phyloP scores from a whole-genome alignment of 2,113 vertebrate species.

The Phoxinus phoxinus region DNA sequence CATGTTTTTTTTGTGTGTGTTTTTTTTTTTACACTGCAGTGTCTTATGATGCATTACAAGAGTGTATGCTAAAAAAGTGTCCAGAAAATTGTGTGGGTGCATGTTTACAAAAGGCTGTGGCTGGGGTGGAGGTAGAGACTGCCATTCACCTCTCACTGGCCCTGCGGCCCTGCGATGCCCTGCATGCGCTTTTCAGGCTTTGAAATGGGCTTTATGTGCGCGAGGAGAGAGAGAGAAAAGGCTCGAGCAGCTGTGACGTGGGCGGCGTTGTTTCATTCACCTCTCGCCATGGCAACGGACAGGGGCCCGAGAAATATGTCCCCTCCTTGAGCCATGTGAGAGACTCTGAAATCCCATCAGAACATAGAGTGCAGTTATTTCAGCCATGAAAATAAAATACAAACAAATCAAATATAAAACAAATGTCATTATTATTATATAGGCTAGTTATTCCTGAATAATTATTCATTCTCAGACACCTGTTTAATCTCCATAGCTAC shows the following conservation, averaged over 20 bases:
- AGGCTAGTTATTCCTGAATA: background rate
- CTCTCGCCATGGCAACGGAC: constrained; percentile 95
- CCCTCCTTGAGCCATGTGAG: constrained; percentile 65
- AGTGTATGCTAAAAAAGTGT: background rate
- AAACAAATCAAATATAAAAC: background rate
- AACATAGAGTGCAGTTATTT: background rate
- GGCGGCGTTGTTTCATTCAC: constrained; percentile 90
- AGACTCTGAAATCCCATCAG: constrained; percentile 5
- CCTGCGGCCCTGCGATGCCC: constrained; percentile 68
- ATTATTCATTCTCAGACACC: background rate
- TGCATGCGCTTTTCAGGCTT: constrained; percentile 69
- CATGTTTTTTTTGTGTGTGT: background rate
- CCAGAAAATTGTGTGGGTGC: background rate
- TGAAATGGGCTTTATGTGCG: constrained; percentile 76
- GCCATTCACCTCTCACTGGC: constrained; percentile 69
- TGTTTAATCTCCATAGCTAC: background rate
- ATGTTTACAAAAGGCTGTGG: constrained; percentile 35
- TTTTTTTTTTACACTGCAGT: background rate
- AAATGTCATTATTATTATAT: background rate
- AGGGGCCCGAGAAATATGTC: constrained; percentile 88
- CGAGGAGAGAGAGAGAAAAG: constrained; percentile 73
- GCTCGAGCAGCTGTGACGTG: constrained; percentile 85
- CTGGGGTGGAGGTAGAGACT: constrained; percentile 15
- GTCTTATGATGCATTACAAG: background rate
- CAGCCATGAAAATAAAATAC: background rate